Evolutionary conservation across 2,113 vertebrate genomes (phyloP).

Genomic region (Aplodontia rufa): DNA sequence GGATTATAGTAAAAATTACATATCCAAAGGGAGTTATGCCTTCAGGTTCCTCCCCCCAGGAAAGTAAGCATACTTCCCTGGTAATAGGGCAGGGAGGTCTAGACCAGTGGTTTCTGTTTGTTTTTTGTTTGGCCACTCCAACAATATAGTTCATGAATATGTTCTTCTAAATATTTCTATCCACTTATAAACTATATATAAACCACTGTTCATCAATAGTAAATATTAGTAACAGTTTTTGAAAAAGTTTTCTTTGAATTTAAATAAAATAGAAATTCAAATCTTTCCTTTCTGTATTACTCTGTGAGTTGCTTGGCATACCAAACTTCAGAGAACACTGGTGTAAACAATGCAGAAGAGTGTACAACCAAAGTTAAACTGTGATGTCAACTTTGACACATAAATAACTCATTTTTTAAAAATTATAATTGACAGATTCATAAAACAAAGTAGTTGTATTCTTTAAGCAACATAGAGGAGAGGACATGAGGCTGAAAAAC

Average conservation of each 20-base stretch:
- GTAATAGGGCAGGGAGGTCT: neutral
- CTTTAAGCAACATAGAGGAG: neutral
- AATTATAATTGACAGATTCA: neutral
- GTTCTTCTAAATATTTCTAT: neutral
- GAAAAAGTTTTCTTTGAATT: neutral
- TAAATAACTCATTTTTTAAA: neutral
- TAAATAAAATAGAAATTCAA: slow-evolving; percentile 13
- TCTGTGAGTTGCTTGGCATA: neutral
- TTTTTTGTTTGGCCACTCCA: neutral
- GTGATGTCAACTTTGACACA: neutral
- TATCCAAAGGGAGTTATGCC: neutral
- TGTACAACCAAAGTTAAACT: neutral
- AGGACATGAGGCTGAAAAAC: neutral
- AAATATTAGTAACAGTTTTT: neutral
- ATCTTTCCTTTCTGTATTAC: neutral
- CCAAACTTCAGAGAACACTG: neutral
- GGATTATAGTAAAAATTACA: neutral
- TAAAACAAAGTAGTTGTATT: neutral
- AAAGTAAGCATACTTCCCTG: neutral
- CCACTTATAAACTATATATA: neutral
- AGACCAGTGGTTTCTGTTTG: neutral
- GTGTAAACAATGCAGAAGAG: neutral
- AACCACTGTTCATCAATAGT: neutral
- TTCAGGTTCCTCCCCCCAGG: neutral
- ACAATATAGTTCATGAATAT: neutral